Conservation (phyloP, 2,888 invertebrate genomes). For the Luffia ferchaultella region DNA sequence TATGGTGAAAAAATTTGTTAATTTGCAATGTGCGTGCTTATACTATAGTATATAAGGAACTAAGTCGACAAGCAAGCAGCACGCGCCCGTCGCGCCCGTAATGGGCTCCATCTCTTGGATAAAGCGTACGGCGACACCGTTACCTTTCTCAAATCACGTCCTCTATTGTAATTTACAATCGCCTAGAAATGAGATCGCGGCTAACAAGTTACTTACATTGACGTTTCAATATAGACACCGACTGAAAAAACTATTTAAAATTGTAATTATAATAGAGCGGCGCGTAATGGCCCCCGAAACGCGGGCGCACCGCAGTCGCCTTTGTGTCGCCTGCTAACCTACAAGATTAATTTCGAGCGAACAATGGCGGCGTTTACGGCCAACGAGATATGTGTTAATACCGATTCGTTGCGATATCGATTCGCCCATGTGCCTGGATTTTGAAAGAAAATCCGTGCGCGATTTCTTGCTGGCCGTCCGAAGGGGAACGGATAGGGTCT, state of each 20-base stretch:
- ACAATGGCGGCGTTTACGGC: constrained; percentile 57
- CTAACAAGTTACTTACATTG: constrained; percentile 68
- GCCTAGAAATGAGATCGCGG: constrained; percentile 66
- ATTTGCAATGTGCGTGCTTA: too few relatives aligned
- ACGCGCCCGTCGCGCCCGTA: constrained; percentile 43
- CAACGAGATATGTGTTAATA: constrained; percentile 51
- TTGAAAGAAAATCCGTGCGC: constrained; percentile 6
- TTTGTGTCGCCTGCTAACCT: constrained; percentile 58
- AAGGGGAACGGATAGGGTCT: constrained; percentile 46
- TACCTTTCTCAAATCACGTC: constrained; percentile 67
- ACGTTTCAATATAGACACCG: constrained; percentile 62
- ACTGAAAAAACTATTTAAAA: constrained; percentile 59
- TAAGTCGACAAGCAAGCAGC: constrained; percentile 5
- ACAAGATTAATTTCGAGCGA: constrained; percentile 58
- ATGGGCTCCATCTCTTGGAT: constrained; percentile 55
- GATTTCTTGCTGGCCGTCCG: constrained; percentile 23
- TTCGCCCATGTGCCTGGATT: constrained; percentile 40
- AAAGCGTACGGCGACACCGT: constrained; percentile 56
- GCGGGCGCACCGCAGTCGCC: constrained; percentile 41
- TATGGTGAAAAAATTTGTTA: too few relatives aligned
- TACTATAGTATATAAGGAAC: neutral
- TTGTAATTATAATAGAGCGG: constrained; percentile 60
- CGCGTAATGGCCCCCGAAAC: constrained; percentile 55
- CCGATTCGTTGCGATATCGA: constrained; percentile 53
- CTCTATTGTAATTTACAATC: constrained; percentile 67